Base-by-base conservation (phyloP, 2,113 vertebrate species). In the Reinhardtius hippoglossoides region DNA sequence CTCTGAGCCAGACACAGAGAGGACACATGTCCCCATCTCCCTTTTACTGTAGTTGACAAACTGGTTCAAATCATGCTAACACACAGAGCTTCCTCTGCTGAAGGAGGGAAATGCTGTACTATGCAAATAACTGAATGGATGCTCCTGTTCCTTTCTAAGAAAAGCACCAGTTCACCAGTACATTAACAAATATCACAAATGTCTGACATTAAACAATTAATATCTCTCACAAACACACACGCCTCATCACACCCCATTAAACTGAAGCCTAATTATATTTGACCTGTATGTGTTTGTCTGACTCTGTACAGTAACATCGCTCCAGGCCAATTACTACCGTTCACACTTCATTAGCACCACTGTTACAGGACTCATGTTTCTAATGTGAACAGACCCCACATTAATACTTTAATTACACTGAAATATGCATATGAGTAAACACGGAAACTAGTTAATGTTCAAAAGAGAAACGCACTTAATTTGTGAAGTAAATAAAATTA, bases 251-350 rank as follows among this genome's bases (percentile, higher is more conserved):
- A 86, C 80, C 40, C 71, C 87, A 91, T 91, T 92, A 89, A 85
- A 73, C 54, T 68, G 44, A 80, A 71, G 86, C 48, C 78, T 91
- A 84, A 92, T 92, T 91, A 86, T 59, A 81, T 80, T 59, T 90
- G 88, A 88, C 91, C 87, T 60, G 60, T 67, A 54, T 42, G 12
- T 78, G 78, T 86, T 76, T 80, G 75, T 74, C 56, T 44, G 58
- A 86, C 63, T 24, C 24, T 76, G 72, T 48, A 71, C 42, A 50
- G 63, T 50, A 44, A 67, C 68, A 37, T 84, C 14, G 76, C 83
- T 90, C 35, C 9, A 26, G 74, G 88, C 56, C 74, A 72, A 80
- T 85, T 76, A 82, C 23, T 40, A 26, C 57, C 31, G 60, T 40
- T 86, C 80, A 87, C 79, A 82, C 83, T 78, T 87, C 83, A 92